These are phyloP conservation scores for Nyctibius bracteatus DNA, from an alignment of 2,113 vertebrate genomes.

Conservation along the genomic window DNA sequence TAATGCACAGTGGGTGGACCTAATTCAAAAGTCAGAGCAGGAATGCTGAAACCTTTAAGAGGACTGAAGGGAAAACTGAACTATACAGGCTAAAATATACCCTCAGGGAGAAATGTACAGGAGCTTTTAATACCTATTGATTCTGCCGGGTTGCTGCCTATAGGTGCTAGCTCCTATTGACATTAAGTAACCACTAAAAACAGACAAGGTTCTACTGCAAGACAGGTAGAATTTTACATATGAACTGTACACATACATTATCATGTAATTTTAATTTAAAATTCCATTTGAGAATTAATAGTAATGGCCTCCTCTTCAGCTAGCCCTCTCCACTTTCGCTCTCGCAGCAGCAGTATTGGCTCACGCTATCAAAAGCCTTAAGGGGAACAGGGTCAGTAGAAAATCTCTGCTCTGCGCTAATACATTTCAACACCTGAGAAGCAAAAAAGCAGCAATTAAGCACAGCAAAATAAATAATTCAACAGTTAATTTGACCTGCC, in stretches of 20 bases:
- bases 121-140: neutral
- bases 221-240: neutral
- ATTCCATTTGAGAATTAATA: neutral
- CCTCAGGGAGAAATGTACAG: neutral
- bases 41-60: neutral
- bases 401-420: conserved; percentile 20
- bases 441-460: conserved; percentile 59
- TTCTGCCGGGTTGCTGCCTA: neutral
- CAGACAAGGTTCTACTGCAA: neutral
- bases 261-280: neutral
- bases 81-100: neutral
- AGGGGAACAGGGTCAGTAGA: conserved; percentile 6
- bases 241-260: neutral
- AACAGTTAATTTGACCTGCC: conserved; percentile 51
- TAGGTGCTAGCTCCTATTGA: neutral
- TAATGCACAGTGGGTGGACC: neutral
- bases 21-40: neutral
- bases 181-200: neutral
- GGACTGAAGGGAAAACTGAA: neutral
- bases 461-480: conserved; percentile 66
- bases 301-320: neutral
- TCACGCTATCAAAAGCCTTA: neutral
- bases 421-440: conserved; percentile 25
- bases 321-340: neutral
- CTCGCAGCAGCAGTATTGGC: neutral